Evolutionary conservation across 2,797 vertebrate genomes (phyloP).

Genomic region (Staurois parvus): DNA sequence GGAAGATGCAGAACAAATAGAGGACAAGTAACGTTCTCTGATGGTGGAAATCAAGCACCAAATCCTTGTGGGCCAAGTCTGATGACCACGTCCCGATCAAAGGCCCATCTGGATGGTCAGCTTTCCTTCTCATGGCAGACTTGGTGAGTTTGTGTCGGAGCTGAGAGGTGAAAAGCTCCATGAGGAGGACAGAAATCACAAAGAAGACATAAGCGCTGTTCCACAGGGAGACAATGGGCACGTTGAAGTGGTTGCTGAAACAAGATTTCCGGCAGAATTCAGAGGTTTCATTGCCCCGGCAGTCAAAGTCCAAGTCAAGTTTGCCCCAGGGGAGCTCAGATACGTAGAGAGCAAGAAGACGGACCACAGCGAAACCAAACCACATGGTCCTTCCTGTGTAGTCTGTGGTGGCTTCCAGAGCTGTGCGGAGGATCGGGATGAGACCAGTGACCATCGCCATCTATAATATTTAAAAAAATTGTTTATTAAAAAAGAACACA

Average conservation of each 20-base stretch:
- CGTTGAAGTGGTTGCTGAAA: conserved; percentile 57
- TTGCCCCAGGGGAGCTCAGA: conserved; percentile 60
- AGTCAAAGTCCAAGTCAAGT: conserved; percentile 61
- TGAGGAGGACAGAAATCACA: conserved; percentile 50
- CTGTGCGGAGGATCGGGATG: conserved; percentile 72
- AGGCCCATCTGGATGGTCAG: background rate
- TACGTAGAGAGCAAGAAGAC: conserved; percentile 58
- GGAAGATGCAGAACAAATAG: conserved; percentile 64
- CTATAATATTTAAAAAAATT: background rate
- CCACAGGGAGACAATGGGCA: conserved; percentile 48
- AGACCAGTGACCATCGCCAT: conserved; percentile 72
- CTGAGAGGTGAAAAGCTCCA: conserved; percentile 58
- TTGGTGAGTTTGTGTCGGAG: conserved; percentile 53
- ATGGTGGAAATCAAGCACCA: conserved; percentile 60
- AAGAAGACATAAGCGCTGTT: conserved; percentile 57
- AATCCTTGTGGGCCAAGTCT: background rate
- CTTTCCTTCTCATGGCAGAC: conserved; percentile 52
- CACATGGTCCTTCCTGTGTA: conserved; percentile 57
- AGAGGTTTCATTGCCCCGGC: conserved; percentile 35
- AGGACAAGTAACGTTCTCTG: conserved; percentile 63
- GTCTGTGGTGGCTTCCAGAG: conserved; percentile 66
- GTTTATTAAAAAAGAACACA: too few species aligned
- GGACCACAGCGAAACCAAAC: conserved; percentile 60
- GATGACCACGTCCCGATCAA: conserved; percentile 54
- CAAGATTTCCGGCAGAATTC: conserved; percentile 60